Base-by-base conservation (phyloP, 2,888 invertebrate genomes). In the Drosophila dives region DNA sequence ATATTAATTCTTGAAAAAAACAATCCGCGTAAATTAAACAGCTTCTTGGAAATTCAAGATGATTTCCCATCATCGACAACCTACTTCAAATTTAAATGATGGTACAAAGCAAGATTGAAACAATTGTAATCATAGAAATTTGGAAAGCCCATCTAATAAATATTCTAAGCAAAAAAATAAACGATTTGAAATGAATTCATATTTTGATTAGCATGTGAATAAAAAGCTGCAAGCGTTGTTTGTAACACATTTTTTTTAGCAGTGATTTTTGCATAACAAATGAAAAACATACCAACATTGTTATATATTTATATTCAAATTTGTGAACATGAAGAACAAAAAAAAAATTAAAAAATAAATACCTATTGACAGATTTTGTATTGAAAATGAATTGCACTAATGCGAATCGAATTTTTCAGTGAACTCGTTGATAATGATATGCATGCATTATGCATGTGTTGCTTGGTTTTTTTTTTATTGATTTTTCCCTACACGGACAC, bases 391-490 rank as follows among this genome's bases (percentile, higher is more conserved):
- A 55, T 29, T 15, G 38, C 7, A 11, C n/a, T 34, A 56, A 29
- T 54, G 23, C 26, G 45, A 51, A 15, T 48, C 29, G 7, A 45
- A 38, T 55, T 61, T 50, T 11, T 32, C 20, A 62, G 42, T 34
- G 38, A 50, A 54, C 50, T 74, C 55, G 64, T 58, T 65, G 60
- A 67, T 77, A 78, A 78, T 77, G 67, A 58, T 67, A 68, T 77
- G 72, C 55, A 17, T 55, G 55, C 48, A 60, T 62, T 42, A 59
- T 77, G 66, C 48, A 48, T 36, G 59, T 55, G 56, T 53, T 71
- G 58, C 61, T 66, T 64, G 71, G 75, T 29, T 29, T 29, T 61
- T 68, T 70, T 65, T 42, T 42, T 78, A 78, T 78, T 77, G 75
- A 77, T 77, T 77, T 77, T 73, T 48, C 23, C 32, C 11, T 29